Base-by-base conservation (phyloP, 2,113 vertebrate species). In the Microcebus tavaratra region DNA sequence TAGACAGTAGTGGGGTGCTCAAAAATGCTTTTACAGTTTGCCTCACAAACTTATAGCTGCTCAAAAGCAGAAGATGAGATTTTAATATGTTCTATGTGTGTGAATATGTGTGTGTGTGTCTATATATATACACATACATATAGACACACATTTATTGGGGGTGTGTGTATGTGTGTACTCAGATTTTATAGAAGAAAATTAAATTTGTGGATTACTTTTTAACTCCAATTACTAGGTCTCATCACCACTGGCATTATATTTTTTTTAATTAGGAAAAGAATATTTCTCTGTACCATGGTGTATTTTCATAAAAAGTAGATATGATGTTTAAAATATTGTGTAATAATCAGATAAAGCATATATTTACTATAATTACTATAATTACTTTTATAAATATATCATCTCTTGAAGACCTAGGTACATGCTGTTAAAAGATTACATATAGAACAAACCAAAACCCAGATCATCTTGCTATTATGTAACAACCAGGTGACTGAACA, bases 21-120 rank as follows among this genome's bases (percentile, higher is more conserved):
- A 87, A 94, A 91, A 92, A 67, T 90, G 68, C 80, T 95, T 95
- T 89, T 91, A 78, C 50, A 96, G 85, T 84, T 88, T 88, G 85
- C 31, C 70, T 88, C 78, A 95, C 14, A 79, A 88, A 93, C 29
- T 90, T 75, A 68, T 1, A 89, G 57, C 25, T 94, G 39, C 36
- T 94, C 18, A 94, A 70, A 95, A 93, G 65, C 34, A 81, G 50
- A 93, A 90, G 53, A n/a, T 96, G 65, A 70, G 27, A 67, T 92
- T 94, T 94, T 70, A 95, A 76, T 89, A 89, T 93, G 81, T 93
- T 91, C 20, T 36, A 18, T 23, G 5, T 68, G 45, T 55, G 1
- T 70, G 8, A 29, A 13, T n/a, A 36, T 45, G 53, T 78, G 5
- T 21, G 50, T 53, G 14, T 53, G 3, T 50, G 14, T 53, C 0